Evolutionary conservation across 2,797 vertebrate species (phyloP).

Genomic region (Chaenodraco wilsoni): DNA sequence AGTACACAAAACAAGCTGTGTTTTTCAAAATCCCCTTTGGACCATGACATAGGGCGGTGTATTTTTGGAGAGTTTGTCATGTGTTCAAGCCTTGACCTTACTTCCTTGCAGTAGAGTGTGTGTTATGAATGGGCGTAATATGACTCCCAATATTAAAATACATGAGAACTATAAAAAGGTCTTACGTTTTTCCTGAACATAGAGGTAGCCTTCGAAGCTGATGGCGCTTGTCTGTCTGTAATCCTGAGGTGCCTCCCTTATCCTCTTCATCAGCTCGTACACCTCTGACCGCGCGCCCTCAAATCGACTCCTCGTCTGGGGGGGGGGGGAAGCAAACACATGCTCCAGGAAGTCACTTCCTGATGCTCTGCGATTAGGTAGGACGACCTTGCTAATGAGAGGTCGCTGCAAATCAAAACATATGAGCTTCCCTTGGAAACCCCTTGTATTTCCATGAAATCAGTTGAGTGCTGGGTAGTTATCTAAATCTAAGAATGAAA

Average conservation of each 20-base stretch:
- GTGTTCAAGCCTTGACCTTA: not conserved
- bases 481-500: constrained; percentile 21
- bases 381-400: constrained; percentile 12
- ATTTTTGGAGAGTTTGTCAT: not conserved
- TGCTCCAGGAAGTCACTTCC: constrained; percentile 44
- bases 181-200: constrained; percentile 97
- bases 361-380: constrained; percentile 4
- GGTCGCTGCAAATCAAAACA: constrained; percentile 20
- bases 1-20: not conserved
- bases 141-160: constrained; percentile 2
- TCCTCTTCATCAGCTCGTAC: constrained; percentile 94
- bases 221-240: constrained; percentile 93
- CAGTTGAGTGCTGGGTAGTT: not conserved
- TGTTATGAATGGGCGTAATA: constrained; percentile 3
- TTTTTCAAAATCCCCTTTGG: too few species aligned
- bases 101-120: not conserved
- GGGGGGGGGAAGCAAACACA: constrained; percentile 23
- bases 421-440: constrained; percentile 32
- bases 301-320: constrained; percentile 94
- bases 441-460: constrained; percentile 9
- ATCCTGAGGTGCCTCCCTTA: constrained; percentile 89
- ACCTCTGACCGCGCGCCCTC: constrained; percentile 96
- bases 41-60: not conserved
- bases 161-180: not conserved
- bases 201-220: constrained; percentile 95